phyloP scores from a whole-genome alignment of 2,888 invertebrate genomes.

The Mythimna lalbum region DNA sequence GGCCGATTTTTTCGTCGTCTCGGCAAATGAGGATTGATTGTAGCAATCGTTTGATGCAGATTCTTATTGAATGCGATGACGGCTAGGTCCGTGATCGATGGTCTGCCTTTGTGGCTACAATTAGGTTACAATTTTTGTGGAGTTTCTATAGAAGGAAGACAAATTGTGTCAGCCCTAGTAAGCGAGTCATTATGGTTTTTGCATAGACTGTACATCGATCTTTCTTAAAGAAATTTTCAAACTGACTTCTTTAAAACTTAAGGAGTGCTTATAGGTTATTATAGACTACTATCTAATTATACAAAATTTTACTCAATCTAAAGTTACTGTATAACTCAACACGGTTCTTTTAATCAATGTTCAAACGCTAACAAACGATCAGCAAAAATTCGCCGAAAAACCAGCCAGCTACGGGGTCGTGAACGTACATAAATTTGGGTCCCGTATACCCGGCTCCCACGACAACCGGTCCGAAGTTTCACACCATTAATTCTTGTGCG shows the following conservation, averaged over 20 bases:
- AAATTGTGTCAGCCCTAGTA: slow-evolving; percentile 40
- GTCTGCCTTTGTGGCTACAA: slow-evolving; percentile 64
- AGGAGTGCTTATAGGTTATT: not conserved
- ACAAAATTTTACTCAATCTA: not conserved
- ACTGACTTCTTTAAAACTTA: not conserved
- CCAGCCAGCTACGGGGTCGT: slow-evolving; percentile 68
- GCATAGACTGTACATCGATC: slow-evolving; percentile 9
- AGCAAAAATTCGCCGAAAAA: slow-evolving; percentile 58
- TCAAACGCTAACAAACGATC: slow-evolving; percentile 54
- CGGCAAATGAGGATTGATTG: slow-evolving; percentile 89
- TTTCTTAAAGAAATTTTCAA: not conserved
- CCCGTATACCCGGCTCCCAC: slow-evolving; percentile 70
- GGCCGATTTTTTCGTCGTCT: slow-evolving; percentile 68
- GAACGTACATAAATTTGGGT: slow-evolving; percentile 83
- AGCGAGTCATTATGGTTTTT: slow-evolving; percentile 21
- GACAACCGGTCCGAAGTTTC: slow-evolving; percentile 76
- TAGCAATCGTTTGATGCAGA: slow-evolving; percentile 87
- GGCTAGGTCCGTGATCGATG: slow-evolving; percentile 82
- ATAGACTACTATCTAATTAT: too few species aligned
- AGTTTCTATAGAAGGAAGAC: slow-evolving; percentile 41
- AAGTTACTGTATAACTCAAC: not conserved
- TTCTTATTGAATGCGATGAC: slow-evolving; percentile 81
- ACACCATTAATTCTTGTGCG: slow-evolving; percentile 88
- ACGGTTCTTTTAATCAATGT: slow-evolving; percentile 57
- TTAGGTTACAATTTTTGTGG: slow-evolving; percentile 63